Evolutionary conservation across 2,113 vertebrate genomes (phyloP), one percentile per base, ranked within the genome.

Genomic region (Oxyura jamaicensis): DNA sequence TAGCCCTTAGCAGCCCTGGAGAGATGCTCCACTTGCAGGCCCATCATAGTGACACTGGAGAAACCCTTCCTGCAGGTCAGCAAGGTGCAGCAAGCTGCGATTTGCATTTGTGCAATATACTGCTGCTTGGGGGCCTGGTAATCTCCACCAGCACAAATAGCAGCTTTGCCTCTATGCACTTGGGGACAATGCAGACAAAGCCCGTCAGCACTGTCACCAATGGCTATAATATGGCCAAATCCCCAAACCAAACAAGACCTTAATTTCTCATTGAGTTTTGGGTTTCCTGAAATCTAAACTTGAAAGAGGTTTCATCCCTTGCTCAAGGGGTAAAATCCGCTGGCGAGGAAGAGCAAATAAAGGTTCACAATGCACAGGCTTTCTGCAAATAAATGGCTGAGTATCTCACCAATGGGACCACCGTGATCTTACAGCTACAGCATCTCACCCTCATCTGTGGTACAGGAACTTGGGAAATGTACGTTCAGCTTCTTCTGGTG

Each of bases 171-270:
- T 73, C 6, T 65, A 17, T 55, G 81, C 53, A 13, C 63, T 73
- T 68, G 77, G 86, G 81, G 74, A 91, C 81, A 84, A 31, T 1
- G 13, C 63, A 69, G 88, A 94, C 91, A 94, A 93, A 95, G 91
- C 88, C 67, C 63, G 18, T n/a, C 81, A 50, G 55, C 2, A 50
- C 95, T 93, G 93, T 87, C 93, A 89, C 91, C 81, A 55, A n/a
- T 91, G 93, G 55, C n/a, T 56, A 73, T 91, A 89, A 97, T 93
- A 92, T 73, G 55, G 63, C 50, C 77, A 96, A 96, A 97, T 96
- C 95, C 88, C 77, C 62, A 94, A 89, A 93, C 41, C 91, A 96
- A 96, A 96, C 92, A 95, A 84, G 83, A 91, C 80, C 46, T 96
- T 92, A 91, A 95, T 96, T 94, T 95, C 86, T 93, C 86, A 79